A percentile compares a stretch with the other conserved stretches of the same genome.
phyloP scores from a whole-genome alignment of 2,113 vertebrate genomes.

The Eidolon helvum region DNA sequence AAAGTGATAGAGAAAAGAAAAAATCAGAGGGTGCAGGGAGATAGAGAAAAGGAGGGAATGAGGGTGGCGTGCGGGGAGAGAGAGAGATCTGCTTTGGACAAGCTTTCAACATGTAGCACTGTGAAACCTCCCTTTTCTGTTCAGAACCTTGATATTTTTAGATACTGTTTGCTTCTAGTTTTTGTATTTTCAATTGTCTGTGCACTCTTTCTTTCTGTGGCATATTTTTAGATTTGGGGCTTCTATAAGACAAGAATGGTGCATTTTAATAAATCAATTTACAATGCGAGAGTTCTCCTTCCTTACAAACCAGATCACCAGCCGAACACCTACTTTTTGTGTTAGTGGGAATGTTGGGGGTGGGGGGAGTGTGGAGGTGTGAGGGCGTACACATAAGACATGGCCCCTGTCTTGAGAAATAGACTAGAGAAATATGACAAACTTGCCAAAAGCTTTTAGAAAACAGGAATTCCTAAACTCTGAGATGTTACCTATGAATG shows the following conservation, averaged over 20 bases:
- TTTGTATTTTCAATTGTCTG: constrained; percentile 41
- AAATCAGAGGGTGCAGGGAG: background rate
- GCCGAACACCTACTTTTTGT: background rate
- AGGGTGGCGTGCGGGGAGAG: too few species aligned
- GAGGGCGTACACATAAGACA: background rate
- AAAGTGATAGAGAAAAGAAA: background rate
- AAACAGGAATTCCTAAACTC: background rate
- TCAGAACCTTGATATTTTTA: constrained; percentile 39
- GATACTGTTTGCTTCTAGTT: background rate
- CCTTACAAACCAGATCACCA: constrained; percentile 13
- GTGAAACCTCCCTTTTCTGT: background rate
- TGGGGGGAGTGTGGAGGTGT: too few species aligned
- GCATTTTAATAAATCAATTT: constrained; percentile 40
- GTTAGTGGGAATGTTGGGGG: background rate
- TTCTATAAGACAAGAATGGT: constrained; percentile 34
- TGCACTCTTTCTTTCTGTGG: constrained; percentile 38
- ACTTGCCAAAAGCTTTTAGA: background rate
- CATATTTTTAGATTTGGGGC: constrained; percentile 35
- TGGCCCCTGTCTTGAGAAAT: background rate
- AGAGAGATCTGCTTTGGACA: background rate
- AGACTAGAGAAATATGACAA: background rate
- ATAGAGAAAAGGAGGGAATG: too few species aligned
- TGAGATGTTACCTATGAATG: background rate
- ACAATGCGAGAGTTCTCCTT: background rate
- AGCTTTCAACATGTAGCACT: background rate